Evolutionary conservation across 2,888 invertebrate genomes (phyloP).

Genomic region (Neoitamus cyanurus): DNA sequence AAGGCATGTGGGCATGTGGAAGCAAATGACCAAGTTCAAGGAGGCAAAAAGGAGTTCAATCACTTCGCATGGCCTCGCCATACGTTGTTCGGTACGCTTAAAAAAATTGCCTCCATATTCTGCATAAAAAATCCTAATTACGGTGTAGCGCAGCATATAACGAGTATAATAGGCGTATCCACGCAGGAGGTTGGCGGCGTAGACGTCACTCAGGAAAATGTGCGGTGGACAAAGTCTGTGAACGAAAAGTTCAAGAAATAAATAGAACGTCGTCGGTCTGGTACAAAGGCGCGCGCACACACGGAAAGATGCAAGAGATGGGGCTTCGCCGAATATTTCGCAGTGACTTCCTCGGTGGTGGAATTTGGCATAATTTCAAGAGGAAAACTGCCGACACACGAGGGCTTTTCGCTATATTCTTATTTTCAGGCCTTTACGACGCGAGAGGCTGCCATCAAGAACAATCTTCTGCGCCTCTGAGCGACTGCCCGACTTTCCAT

Average conservation of each 20-base stretch:
- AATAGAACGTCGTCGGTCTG: neutral
- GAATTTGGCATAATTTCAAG: slow-evolving; percentile 18
- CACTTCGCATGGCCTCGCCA: neutral
- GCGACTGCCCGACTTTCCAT: neutral
- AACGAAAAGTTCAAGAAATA: slow-evolving; percentile 18
- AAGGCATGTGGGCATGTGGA: neutral
- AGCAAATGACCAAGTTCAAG: neutral
- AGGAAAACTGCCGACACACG: neutral
- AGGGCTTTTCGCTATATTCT: neutral
- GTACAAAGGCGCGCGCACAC: neutral
- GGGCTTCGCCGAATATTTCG: neutral
- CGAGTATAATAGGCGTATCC: neutral
- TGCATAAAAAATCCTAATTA: neutral
- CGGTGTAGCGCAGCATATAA: neutral
- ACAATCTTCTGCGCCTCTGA: neutral
- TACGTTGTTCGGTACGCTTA: neutral
- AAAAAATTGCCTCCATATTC: neutral
- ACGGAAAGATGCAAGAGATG: neutral
- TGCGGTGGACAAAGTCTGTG: neutral
- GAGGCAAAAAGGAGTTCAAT: neutral
- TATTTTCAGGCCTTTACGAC: neutral
- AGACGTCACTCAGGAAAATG: slow-evolving; percentile 7
- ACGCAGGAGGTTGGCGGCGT: neutral
- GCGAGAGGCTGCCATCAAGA: neutral
- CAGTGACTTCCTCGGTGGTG: neutral